Base-by-base conservation (phyloP, 2,888 invertebrate genomes). In the Drosophila neotestacea region DNA sequence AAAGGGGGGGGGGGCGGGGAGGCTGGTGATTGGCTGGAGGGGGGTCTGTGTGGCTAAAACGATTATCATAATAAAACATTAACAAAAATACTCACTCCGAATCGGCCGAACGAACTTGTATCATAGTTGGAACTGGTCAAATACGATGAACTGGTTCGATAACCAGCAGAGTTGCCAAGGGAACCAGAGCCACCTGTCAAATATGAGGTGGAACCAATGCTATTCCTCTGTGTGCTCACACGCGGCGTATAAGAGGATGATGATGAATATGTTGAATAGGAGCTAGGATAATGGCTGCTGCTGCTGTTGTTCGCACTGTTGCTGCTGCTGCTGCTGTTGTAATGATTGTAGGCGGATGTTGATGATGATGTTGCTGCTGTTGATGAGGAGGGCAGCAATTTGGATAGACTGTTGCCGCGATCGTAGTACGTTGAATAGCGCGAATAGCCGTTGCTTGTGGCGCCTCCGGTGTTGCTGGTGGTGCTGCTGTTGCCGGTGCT, bases 81-180 rank as follows among this genome's bases (percentile, higher is more conserved):
- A 16, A 16, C 16, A 16, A 22, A 22, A 22, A 70, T 27, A 92
- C 92, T 93, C 89, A 92, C 92, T 92, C 92, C 92, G 91, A 91
- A 92, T 92, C 92, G 91, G 91, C 90, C 88, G 84, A 88, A 86
- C 78, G 92, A 74, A 90, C 89, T 83, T 91, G 92, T 82, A 91
- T 92, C 92, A 92, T 92, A 90, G 76, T 79, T 91, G 79, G 86
- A 83, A 55, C 88, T 63, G 74, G 73, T 88, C 69, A 90, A 80
- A 73, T 90, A 90, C 72, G 91, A 85, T 48, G 90, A 84, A 73
- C 85, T 90, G 66, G 82, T 88, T 58, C 92, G 92, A 85, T 92
- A 92, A 60, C 90, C 90, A 55, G 91, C 90, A 55, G 91, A 58
- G 44, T 54, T 65, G n/a, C 66, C 56, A 52, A 42, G 28, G n/a